Conservation (phyloP, 1,140 invertebrate genomes). For the Heliconius himera region DNA sequence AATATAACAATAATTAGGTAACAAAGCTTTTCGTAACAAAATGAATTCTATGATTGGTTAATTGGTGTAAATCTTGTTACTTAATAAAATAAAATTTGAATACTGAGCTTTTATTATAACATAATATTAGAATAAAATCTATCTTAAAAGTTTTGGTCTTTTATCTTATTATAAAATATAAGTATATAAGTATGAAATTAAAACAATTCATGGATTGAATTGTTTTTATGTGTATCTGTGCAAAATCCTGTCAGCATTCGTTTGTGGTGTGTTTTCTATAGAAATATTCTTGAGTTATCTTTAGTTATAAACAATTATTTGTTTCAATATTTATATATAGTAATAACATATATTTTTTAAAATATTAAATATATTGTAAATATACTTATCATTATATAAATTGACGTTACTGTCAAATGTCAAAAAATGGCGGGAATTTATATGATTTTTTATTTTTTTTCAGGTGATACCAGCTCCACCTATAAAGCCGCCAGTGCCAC, state of each 20-base stretch:
- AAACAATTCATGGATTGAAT: not conserved
- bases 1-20: too few relatives aligned
- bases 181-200: not conserved
- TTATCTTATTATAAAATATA: not conserved
- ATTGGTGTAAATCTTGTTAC: too few relatives aligned
- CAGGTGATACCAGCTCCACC: slow-evolving; percentile 77
- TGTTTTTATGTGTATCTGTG: not conserved
- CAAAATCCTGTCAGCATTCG: not conserved
- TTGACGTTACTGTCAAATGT: not conserved
- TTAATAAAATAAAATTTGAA: too few relatives aligned
- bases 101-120: too few relatives aligned
- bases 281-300: not conserved
- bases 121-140: too few relatives aligned
- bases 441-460: slow-evolving; percentile 8
- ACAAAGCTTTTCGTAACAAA: too few relatives aligned
- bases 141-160: too few relatives aligned
- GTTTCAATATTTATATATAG: not conserved
- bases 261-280: not conserved
- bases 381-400: not conserved
- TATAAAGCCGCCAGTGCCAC: slow-evolving; percentile 61
- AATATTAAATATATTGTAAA: not conserved
- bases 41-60: too few relatives aligned
- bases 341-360: not conserved
- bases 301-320: not conserved
- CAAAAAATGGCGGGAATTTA: not conserved